phyloP scores from a whole-genome alignment of 2,797 vertebrate genomes.

The Anniella stebbinsi region DNA sequence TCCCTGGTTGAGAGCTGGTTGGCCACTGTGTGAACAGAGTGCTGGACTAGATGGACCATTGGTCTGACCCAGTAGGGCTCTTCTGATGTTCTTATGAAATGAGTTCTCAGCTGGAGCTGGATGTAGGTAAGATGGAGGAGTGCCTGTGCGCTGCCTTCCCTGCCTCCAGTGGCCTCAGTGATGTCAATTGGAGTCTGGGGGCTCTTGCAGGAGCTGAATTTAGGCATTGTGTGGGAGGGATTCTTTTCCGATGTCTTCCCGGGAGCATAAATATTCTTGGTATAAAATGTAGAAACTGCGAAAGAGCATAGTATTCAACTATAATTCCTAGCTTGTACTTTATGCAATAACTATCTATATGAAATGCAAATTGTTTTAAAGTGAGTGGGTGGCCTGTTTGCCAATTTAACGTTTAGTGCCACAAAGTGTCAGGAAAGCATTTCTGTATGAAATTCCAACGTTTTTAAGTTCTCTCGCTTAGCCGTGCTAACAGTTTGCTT shows the following conservation, averaged over 20 bases:
- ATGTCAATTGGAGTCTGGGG: neutral
- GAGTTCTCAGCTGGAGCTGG: neutral
- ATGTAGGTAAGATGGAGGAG: neutral
- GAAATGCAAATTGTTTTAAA: neutral
- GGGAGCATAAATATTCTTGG: neutral
- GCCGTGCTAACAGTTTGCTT: neutral
- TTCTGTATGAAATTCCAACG: constrained; percentile 9
- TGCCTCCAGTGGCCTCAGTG: neutral
- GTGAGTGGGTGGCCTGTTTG: constrained; percentile 25
- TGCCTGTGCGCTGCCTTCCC: neutral
- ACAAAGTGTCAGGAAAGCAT: constrained; percentile 9
- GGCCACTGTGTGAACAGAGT: too few relatives aligned
- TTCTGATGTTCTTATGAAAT: neutral
- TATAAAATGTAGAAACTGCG: neutral
- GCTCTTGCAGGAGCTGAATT: neutral
- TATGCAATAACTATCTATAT: neutral
- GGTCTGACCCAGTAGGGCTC: too few relatives aligned
- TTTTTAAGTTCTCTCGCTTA: neutral
- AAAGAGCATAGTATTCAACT: neutral
- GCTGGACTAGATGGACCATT: too few relatives aligned
- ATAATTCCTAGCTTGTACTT: neutral
- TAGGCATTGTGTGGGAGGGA: neutral
- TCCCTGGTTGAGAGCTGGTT: too few relatives aligned
- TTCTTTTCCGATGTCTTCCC: neutral
- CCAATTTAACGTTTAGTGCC: neutral